Percentiles rank a stretch among this genome's conserved stretches.
Evolutionary conservation across 2,797 vertebrate genomes (phyloP).

Genomic region (Clarias fuscus): DNA sequence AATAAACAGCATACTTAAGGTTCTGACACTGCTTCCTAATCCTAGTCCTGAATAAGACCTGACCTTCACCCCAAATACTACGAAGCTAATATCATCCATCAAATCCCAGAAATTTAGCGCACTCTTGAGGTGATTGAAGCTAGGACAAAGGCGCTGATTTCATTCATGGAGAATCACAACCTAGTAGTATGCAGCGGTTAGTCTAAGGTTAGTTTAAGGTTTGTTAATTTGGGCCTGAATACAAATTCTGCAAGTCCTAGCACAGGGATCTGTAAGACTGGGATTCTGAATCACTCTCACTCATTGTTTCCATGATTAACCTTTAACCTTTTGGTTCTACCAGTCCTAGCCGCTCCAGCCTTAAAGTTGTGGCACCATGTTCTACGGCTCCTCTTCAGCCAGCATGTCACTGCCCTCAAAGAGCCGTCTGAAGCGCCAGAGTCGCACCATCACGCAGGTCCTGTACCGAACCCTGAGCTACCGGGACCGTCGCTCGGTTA

Average conservation of each 20-base stretch:
- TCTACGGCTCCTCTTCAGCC: conserved; percentile 89
- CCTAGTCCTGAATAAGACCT: not conserved
- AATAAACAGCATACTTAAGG: not conserved
- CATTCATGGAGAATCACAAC: not conserved
- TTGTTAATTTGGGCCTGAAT: not conserved
- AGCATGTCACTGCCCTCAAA: conserved; percentile 91
- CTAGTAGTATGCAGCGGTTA: not conserved
- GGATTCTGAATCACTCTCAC: not conserved
- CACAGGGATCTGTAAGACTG: not conserved
- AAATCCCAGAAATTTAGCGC: not conserved
- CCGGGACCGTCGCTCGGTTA: conserved; percentile 79
- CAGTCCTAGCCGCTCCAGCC: conserved; percentile 47
- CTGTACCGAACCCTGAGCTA: conserved; percentile 91
- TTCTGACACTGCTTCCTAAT: not conserved
- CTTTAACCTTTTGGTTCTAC: conserved; percentile 55
- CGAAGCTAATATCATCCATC: not conserved
- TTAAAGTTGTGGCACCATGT: conserved; percentile 76
- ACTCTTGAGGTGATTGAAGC: not conserved
- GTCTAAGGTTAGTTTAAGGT: not conserved
- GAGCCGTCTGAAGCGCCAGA: conserved; percentile 88
- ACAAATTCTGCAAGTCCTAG: not conserved
- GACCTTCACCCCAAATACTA: not conserved
- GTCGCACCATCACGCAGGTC: conserved; percentile 87
- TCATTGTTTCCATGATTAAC: not conserved
- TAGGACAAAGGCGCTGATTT: not conserved